Evolutionary conservation across 1,140 invertebrate species (phyloP).

Genomic region (Pomacea maculata): DNA sequence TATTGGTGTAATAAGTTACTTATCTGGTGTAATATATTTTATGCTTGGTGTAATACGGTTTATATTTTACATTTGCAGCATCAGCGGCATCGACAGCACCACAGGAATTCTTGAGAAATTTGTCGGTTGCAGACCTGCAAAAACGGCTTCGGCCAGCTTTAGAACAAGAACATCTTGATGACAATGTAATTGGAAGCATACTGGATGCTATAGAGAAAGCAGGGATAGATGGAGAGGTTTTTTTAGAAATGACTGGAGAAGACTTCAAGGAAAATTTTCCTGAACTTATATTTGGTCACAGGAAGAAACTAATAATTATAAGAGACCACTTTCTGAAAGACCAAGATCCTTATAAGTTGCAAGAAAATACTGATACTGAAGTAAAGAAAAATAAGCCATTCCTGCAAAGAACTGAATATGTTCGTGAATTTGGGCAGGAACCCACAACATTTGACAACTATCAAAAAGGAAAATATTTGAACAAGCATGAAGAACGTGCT

Average conservation of each 20-base stretch:
- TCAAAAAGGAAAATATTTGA: constrained; percentile 6
- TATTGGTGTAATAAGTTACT: too few relatives aligned
- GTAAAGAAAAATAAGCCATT: not conserved
- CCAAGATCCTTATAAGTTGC: not conserved
- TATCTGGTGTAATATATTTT: too few relatives aligned
- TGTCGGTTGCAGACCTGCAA: too few relatives aligned
- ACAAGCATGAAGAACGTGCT: constrained; percentile 9
- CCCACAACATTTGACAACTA: not conserved
- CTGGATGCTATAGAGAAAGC: constrained; percentile 25
- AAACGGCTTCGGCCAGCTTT: too few relatives aligned
- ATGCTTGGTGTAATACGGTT: too few relatives aligned
- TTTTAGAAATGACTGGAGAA: constrained; percentile 26
- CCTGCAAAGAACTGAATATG: constrained; percentile 13
- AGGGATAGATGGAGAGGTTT: constrained; percentile 32
- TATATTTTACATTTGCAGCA: too few relatives aligned
- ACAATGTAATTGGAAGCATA: not conserved
- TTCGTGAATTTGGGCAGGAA: not conserved
- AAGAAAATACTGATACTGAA: too few relatives aligned
- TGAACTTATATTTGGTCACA: constrained; percentile 26
- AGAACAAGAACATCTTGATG: not conserved
- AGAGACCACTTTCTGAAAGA: constrained; percentile 22
- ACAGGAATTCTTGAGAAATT: too few relatives aligned
- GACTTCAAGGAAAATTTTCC: constrained; percentile 31
- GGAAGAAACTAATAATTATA: constrained; percentile 22
- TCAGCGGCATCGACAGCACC: too few relatives aligned